Evolutionary conservation across 2,888 invertebrate species (phyloP).

Genomic region (Sisyra nigra): DNA sequence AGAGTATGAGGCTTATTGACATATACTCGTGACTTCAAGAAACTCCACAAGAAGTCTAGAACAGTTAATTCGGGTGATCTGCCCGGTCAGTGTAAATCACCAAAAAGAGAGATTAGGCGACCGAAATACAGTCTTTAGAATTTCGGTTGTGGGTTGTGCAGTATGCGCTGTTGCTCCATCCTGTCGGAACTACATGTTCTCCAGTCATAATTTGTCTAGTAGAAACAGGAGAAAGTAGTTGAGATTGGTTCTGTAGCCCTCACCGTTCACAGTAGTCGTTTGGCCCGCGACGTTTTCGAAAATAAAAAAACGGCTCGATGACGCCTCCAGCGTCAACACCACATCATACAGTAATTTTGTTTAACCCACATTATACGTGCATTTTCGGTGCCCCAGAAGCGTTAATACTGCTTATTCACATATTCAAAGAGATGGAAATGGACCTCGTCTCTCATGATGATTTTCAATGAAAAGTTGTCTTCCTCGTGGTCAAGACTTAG

Average conservation of each 20-base stretch:
- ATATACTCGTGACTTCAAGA: conserved; percentile 12
- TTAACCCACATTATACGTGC: conserved; percentile 11
- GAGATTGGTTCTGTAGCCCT: conserved; percentile 13
- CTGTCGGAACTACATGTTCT: conserved; percentile 11
- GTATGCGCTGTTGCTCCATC: conserved; percentile 10
- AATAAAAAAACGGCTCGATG: too few species aligned
- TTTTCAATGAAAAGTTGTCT: conserved; percentile 11
- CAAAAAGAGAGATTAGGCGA: conserved; percentile 13
- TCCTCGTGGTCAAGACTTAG: conserved; percentile 10
- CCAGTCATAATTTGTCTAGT: conserved; percentile 10
- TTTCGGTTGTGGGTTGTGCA: conserved; percentile 9
- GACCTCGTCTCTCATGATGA: conserved; percentile 11
- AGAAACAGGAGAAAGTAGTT: conserved; percentile 8
- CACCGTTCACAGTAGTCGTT: conserved; percentile 12
- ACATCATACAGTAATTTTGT: conserved; percentile 12
- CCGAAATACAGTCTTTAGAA: conserved; percentile 10
- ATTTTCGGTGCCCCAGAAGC: conserved; percentile 13
- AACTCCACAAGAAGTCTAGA: conserved; percentile 11
- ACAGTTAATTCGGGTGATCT: too few species aligned
- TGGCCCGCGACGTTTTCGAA: conserved; percentile 6
- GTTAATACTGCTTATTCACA: conserved; percentile 10
- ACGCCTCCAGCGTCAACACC: conserved; percentile 6
- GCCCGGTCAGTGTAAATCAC: conserved; percentile 14
- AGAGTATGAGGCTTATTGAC: conserved; percentile 12
- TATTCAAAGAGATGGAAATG: conserved; percentile 5